Evolutionary conservation across 2,888 invertebrate genomes (phyloP).

Genomic region (Sclerodermus sp.): DNA sequence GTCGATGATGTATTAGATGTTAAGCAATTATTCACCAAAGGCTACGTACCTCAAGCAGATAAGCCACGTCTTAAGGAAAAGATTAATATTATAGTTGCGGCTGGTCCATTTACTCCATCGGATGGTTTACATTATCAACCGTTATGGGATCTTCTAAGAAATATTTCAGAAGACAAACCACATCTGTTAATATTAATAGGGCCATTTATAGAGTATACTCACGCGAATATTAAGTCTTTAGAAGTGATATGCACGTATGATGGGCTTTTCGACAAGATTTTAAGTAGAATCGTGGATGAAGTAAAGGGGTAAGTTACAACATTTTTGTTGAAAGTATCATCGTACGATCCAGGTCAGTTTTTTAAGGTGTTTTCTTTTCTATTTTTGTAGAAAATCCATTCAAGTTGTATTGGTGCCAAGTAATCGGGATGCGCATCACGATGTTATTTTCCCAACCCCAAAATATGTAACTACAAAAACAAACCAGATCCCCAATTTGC

Average conservation of each 20-base stretch:
- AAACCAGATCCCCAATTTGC: constrained; percentile 64
- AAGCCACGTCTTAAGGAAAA: constrained; percentile 53
- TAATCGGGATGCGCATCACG: constrained; percentile 75
- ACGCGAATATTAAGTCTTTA: constrained; percentile 65
- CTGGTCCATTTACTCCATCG: constrained; percentile 82
- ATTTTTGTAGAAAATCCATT: constrained; percentile 65
- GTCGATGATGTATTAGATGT: constrained; percentile 71
- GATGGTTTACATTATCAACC: constrained; percentile 81
- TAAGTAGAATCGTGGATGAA: constrained; percentile 68
- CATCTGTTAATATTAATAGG: constrained; percentile 82
- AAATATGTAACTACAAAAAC: constrained; percentile 65
- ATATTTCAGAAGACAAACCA: constrained; percentile 70
- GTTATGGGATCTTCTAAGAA: constrained; percentile 73
- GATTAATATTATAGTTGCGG: constrained; percentile 70
- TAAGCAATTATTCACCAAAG: constrained; percentile 67
- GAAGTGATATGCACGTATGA: constrained; percentile 71
- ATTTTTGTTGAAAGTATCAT: too few relatives aligned
- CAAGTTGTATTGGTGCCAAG: constrained; percentile 78
- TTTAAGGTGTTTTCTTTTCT: too few relatives aligned
- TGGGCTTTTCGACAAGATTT: constrained; percentile 72
- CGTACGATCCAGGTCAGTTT: too few relatives aligned
- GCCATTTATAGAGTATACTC: constrained; percentile 78
- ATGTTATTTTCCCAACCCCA: constrained; percentile 82
- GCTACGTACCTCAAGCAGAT: constrained; percentile 54
- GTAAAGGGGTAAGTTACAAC: constrained; percentile 68